Conservation (phyloP, 2,888 invertebrate species). For the Fragum sueziense region DNA sequence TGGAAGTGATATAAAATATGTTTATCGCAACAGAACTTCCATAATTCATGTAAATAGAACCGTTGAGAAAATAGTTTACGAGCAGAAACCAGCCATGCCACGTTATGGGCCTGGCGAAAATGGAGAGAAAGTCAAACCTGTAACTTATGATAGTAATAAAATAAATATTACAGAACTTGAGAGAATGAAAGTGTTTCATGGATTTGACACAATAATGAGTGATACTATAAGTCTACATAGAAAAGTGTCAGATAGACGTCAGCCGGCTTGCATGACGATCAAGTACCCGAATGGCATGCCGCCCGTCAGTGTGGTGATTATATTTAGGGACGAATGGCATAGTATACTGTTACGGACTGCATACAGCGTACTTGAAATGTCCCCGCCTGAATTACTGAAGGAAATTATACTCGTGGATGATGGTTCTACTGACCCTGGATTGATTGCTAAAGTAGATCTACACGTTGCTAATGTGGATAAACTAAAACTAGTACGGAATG, state of each 20-base stretch:
- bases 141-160: background rate
- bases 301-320: slow-evolving; percentile 40
- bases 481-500: slow-evolving; percentile 26
- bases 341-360: slow-evolving; percentile 46
- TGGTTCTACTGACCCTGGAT: slow-evolving; percentile 34
- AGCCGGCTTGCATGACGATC: slow-evolving; percentile 21
- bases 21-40: background rate
- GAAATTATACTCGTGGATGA: slow-evolving; percentile 52
- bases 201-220: slow-evolving; percentile 49
- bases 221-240: slow-evolving; percentile 43
- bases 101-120: slow-evolving; percentile 20
- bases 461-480: slow-evolving; percentile 37
- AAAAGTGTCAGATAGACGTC: slow-evolving; percentile 41
- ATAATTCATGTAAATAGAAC: background rate
- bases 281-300: slow-evolving; percentile 43
- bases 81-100: background rate
- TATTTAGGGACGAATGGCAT: slow-evolving; percentile 53
- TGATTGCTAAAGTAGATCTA: slow-evolving; percentile 31
- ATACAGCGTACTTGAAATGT: slow-evolving; percentile 44
- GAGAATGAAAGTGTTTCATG: slow-evolving; percentile 29
- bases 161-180: slow-evolving; percentile 8
- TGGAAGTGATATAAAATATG: background rate
- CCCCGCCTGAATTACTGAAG: slow-evolving; percentile 36
- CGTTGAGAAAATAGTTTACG: background rate
- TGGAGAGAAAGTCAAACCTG: background rate